phyloP scores from a whole-genome alignment of 1,140 invertebrate species.

The Temnothorax longispinosus region DNA sequence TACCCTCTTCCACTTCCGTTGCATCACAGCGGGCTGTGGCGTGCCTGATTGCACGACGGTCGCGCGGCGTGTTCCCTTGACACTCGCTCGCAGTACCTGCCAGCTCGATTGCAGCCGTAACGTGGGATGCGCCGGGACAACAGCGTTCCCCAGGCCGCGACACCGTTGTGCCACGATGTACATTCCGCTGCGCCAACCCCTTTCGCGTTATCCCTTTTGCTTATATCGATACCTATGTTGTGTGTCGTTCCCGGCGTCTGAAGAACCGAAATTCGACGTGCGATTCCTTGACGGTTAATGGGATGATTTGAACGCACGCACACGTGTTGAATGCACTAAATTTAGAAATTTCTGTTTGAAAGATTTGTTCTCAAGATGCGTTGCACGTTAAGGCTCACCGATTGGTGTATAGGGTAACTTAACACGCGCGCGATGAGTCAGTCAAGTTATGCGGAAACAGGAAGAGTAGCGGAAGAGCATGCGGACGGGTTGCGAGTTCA shows the following conservation, averaged over 20 bases:
- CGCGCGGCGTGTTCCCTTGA: constrained; percentile 62
- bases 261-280: constrained; percentile 1
- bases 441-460: constrained; percentile 34
- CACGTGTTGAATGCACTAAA: neutral
- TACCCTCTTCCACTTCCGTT: constrained; percentile 43
- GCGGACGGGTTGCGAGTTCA: constrained; percentile 46
- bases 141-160: constrained; percentile 2
- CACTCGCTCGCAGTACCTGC: constrained; percentile 38
- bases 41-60: constrained; percentile 65
- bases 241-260: neutral
- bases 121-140: constrained; percentile 52
- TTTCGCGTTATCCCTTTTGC: constrained; percentile 38
- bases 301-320: constrained; percentile 34
- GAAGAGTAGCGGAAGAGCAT: constrained; percentile 23
- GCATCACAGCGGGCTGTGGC: constrained; percentile 18
- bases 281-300: constrained; percentile 8
- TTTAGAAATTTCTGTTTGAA: constrained; percentile 29
- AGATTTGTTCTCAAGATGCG: constrained; percentile 18
- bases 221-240: neutral
- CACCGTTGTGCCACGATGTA: constrained; percentile 30
- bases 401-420: constrained; percentile 56
- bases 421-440: constrained; percentile 50
- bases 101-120: constrained; percentile 45
- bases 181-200: constrained; percentile 10
- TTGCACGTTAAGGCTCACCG: constrained; percentile 46